Evolutionary conservation across 2,797 vertebrate species (phyloP).

Genomic region (Cuculus canorus): DNA sequence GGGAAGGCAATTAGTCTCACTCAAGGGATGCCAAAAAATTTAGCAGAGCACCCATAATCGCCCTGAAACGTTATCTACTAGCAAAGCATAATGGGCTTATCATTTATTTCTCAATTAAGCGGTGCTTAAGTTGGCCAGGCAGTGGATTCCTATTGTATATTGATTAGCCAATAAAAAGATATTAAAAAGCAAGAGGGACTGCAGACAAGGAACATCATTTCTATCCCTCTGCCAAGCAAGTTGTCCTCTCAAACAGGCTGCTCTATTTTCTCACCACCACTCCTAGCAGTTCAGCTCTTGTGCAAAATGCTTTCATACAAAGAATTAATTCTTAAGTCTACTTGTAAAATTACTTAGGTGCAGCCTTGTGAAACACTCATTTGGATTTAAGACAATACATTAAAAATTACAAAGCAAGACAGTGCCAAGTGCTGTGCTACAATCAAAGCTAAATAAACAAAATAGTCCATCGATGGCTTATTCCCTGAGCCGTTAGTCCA

Average conservation of each 20-base stretch:
- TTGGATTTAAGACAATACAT: conserved; percentile 49
- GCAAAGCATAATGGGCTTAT: conserved; percentile 55
- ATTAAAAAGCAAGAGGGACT: neutral
- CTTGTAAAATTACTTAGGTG: conserved; percentile 52
- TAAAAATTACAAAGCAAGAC: conserved; percentile 9
- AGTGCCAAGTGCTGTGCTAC: conserved; percentile 7
- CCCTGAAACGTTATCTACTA: conserved; percentile 42
- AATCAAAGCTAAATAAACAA: conserved; percentile 52
- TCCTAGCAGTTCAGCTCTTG: neutral
- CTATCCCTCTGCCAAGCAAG: neutral
- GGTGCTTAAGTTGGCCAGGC: conserved; percentile 47
- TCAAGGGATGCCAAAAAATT: conserved; percentile 59
- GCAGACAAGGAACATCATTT: neutral
- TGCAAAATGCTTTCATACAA: neutral
- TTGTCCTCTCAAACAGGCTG: neutral
- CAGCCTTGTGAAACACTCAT: conserved; percentile 54
- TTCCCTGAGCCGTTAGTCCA: neutral
- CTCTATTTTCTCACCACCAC: neutral
- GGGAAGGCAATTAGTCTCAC: conserved; percentile 54
- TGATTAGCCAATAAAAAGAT: conserved; percentile 61
- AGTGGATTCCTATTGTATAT: conserved; percentile 55
- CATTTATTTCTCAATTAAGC: conserved; percentile 67
- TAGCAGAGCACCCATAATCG: conserved; percentile 59
- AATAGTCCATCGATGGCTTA: neutral
- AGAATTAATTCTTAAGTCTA: conserved; percentile 49